Percentiles rank a stretch among this genome's conserved stretches.
Evolutionary conservation across 2,113 vertebrate genomes (phyloP).

Genomic region (Lepisosteus osseus): DNA sequence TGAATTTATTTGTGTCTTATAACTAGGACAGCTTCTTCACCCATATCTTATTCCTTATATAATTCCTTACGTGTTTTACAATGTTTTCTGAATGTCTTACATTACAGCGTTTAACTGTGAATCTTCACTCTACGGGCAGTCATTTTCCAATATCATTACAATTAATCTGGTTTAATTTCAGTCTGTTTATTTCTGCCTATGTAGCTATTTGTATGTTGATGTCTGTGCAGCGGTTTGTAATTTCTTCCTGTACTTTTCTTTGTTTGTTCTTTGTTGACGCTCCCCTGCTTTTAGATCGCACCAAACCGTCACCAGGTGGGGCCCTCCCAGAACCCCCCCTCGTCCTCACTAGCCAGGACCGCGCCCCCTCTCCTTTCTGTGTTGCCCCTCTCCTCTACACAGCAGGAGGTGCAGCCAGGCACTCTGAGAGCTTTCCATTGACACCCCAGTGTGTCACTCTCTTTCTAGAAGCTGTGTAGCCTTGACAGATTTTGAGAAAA

Average conservation of each 20-base stretch:
- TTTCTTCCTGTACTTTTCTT: slow-evolving; percentile 53
- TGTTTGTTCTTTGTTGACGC: slow-evolving; percentile 60
- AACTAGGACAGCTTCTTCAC: no score
- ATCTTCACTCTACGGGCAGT: background rate
- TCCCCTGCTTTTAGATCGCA: slow-evolving; percentile 69
- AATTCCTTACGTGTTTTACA: no score
- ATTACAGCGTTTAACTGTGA: background rate
- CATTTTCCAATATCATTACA: background rate
- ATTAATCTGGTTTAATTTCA: slow-evolving; percentile 8
- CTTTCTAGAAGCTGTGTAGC: background rate
- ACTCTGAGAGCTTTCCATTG: slow-evolving; percentile 51
- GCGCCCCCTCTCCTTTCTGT: slow-evolving; percentile 22
- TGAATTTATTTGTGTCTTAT: no score
- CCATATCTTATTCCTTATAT: no score
- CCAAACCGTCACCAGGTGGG: slow-evolving; percentile 74
- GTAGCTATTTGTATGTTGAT: no score
- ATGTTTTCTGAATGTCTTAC: no score
- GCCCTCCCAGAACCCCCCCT: slow-evolving; percentile 42
- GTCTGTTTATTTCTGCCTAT: background rate
- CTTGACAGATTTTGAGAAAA: no score
- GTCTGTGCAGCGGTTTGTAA: slow-evolving; percentile 52
- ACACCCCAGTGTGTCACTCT: slow-evolving; percentile 22
- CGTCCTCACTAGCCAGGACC: slow-evolving; percentile 31
- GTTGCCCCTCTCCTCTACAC: slow-evolving; percentile 29
- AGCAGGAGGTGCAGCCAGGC: slow-evolving; percentile 29